Base-by-base conservation (phyloP, 2,888 invertebrate species). In the Drosophila neonasuta region DNA sequence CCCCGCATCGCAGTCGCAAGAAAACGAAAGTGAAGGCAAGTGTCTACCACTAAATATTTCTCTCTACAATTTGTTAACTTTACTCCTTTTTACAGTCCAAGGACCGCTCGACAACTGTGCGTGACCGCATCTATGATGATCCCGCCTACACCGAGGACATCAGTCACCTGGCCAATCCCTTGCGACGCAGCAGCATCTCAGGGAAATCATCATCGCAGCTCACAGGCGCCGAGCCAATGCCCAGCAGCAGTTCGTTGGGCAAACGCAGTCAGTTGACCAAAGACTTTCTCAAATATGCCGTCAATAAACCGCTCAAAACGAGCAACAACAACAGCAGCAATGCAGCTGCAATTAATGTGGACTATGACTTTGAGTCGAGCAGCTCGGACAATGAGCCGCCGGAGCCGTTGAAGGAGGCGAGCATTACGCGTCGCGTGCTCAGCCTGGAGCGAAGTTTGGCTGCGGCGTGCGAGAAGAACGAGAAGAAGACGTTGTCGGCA, bases 91-190 rank as follows among this genome's bases (percentile, higher is more conserved):
- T 45, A 1, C 75, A 91, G 91, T 79, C 88, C 1, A 91, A 90
- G 72, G 91, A 91, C 67, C 89, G 91, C 30, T 88, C 90, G 13
- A 78, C 86, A 3, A 89, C 88, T 11, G 90, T 90, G n/a, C 88
- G 91, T 36, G 91, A 91, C 60, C 87, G 90, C 34, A 91, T 90
- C 68, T 89, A 89, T 45, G 91, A 91, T 74, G 91, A 91, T 79
- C 91, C 91, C 9, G 91, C 91, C 39, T 91, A 91, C 63, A 91
- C 91, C 0, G 91, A 91, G 54, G 91, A 91, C 65, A 90, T 91
- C 30, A 90, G 91, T 45, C 91, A 91, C 70, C 74, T 91, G 71
- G 91, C 91, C 10, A 89, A 90, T 58, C 91, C 91, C 1, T 50
- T 90, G 62, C 87, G 91, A 0, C 80, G 90, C 29, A 80, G 71